Evolutionary conservation across 2,888 invertebrate species (phyloP).

Genomic region (Pristionchus japonicus): DNA sequence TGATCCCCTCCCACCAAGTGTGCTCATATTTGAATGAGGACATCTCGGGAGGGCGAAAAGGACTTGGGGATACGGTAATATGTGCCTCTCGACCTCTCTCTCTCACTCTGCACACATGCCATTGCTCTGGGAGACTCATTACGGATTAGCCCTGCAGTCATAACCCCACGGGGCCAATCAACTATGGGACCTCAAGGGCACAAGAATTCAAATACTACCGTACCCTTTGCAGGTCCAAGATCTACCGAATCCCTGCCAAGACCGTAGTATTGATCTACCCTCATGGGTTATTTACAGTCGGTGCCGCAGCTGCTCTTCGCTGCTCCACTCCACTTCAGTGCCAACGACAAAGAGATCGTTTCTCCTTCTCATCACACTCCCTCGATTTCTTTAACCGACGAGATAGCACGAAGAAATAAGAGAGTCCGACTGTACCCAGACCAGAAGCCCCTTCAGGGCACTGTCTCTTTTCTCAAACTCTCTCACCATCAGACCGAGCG

Average conservation of each 20-base stretch:
- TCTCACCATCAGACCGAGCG: background rate
- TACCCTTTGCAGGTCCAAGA: background rate
- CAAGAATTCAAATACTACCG: background rate
- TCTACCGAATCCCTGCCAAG: background rate
- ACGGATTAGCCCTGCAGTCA: conserved; percentile 30
- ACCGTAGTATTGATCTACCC: conserved; percentile 3
- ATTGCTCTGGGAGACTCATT: conserved; percentile 31
- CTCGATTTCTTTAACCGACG: no score
- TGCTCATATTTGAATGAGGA: conserved; percentile 46
- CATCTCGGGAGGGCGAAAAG: conserved; percentile 1
- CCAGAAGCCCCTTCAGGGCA: background rate
- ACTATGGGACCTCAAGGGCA: background rate
- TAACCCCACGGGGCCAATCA: conserved; percentile 10
- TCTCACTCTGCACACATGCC: conserved; percentile 1
- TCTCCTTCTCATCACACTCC: no score
- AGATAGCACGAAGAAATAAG: no score
- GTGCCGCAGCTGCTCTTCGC: conserved; percentile 33
- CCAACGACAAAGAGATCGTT: background rate
- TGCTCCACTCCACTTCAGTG: conserved; percentile 24
- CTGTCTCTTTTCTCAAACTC: background rate
- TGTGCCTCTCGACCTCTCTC: conserved; percentile 8
- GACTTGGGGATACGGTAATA: conserved; percentile 13
- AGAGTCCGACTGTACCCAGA: no score
- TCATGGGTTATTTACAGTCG: conserved; percentile 30
- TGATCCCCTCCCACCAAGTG: conserved; percentile 10